Percentiles rank a stretch among this genome's conserved stretches.
phyloP scores from a whole-genome alignment of 2,113 vertebrate species.

The Labeo catla region DNA sequence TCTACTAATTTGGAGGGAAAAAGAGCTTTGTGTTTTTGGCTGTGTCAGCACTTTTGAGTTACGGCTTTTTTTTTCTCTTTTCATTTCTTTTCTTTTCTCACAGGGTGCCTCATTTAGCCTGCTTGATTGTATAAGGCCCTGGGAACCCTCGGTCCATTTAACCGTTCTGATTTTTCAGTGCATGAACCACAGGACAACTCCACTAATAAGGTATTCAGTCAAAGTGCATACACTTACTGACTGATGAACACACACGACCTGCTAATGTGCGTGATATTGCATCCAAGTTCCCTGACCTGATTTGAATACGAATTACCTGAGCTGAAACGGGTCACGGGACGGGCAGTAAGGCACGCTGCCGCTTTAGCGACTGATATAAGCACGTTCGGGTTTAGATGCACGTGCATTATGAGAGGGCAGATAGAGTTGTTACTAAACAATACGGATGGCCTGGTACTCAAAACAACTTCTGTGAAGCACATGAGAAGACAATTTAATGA shows the following conservation, averaged over 20 bases:
- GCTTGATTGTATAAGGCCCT: slow-evolving; percentile 56
- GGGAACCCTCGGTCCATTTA: slow-evolving; percentile 59
- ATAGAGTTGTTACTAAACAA: not conserved
- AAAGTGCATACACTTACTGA: slow-evolving; percentile 38
- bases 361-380: not conserved
- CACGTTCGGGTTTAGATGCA: not conserved
- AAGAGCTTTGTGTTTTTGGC: slow-evolving; percentile 58
- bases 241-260: slow-evolving; percentile 31
- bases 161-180: slow-evolving; percentile 54
- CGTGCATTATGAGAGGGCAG: not conserved
- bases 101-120: slow-evolving; percentile 57
- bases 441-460: not conserved
- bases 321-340: slow-evolving; percentile 13
- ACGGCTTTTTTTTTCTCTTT: slow-evolving; percentile 41
- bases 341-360: not conserved
- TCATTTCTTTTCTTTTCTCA: slow-evolving; percentile 20
- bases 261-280: slow-evolving; percentile 39
- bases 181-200: slow-evolving; percentile 53
- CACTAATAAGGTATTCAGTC: slow-evolving; percentile 55
- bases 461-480: slow-evolving; percentile 41
- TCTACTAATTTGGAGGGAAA: slow-evolving; percentile 57
- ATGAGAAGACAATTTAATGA: slow-evolving; percentile 9
- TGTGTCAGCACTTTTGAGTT: slow-evolving; percentile 63
- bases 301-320: slow-evolving; percentile 46
- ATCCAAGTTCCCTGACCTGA: slow-evolving; percentile 43